A percentile compares a stretch with the other conserved stretches of the same genome.
Conservation (phyloP, 1,140 invertebrate species). For the Apis laboriosa region DNA sequence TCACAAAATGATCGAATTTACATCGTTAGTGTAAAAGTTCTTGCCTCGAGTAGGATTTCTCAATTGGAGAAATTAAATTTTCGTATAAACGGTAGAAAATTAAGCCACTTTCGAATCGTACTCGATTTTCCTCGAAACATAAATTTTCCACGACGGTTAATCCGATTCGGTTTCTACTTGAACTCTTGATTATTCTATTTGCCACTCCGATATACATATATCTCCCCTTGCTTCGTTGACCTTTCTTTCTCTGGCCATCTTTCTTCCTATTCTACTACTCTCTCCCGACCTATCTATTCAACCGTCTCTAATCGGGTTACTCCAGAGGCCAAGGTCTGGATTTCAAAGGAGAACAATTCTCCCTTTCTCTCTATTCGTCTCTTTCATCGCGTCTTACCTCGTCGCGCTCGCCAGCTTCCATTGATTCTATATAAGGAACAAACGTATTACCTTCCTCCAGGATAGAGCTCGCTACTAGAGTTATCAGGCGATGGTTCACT, state of each 20-base stretch:
- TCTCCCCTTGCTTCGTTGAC: neutral
- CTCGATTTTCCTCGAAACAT: neutral
- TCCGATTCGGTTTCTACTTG: neutral
- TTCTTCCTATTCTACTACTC: neutral
- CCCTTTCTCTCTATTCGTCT: neutral
- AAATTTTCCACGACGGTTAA: neutral
- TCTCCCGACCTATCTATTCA: conserved; percentile 21
- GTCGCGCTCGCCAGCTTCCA: neutral
- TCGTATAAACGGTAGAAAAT: neutral
- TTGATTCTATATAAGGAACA: conserved; percentile 37
- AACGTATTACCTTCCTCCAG: conserved; percentile 36
- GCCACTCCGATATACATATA: neutral
- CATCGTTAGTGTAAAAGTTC: neutral
- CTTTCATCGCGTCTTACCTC: neutral
- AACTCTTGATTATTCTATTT: neutral
- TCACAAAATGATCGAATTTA: neutral
- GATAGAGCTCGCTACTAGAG: conserved; percentile 11
- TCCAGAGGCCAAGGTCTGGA: conserved; percentile 48
- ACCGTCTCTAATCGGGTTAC: conserved; percentile 45
- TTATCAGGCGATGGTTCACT: neutral
- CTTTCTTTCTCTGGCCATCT: neutral
- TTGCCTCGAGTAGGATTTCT: neutral
- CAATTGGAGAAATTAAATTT: neutral
- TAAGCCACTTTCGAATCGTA: no score
- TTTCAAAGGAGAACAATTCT: conserved; percentile 40